Conservation (phyloP, 2,113 vertebrate species). For the Upupa epops region DNA sequence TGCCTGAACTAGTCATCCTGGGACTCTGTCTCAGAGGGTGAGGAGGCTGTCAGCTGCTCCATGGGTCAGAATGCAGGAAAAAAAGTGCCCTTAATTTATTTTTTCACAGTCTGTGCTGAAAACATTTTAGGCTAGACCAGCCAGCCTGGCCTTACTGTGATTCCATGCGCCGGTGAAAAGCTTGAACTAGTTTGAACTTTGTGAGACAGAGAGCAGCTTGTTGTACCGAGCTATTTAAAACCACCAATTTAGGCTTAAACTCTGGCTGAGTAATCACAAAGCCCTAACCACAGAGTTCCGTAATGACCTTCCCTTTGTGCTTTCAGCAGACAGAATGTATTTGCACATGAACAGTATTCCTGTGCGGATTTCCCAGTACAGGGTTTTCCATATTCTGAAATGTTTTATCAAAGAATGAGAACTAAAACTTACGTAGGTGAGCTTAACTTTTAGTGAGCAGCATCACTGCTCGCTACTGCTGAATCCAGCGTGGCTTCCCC, state of each 20-base stretch:
- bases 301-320: slow-evolving; percentile 7
- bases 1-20: background rate
- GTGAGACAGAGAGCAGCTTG: background rate
- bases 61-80: background rate
- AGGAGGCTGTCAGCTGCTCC: background rate
- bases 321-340: background rate
- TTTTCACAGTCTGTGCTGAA: background rate
- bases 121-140: background rate
- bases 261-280: slow-evolving; percentile 15
- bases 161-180: background rate
- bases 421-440: background rate
- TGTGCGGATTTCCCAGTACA: background rate
- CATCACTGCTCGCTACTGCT: background rate
- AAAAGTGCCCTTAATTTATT: background rate
- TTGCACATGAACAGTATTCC: slow-evolving; percentile 6
- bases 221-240: slow-evolving; percentile 32
- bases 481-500: background rate
- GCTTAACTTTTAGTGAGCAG: background rate
- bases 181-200: slow-evolving; percentile 39
- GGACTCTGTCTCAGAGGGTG: background rate
- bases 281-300: background rate
- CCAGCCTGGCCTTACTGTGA: background rate
- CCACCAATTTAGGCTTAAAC: slow-evolving; percentile 27
- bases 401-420: background rate
- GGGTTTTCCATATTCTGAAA: background rate